Conservation (phyloP, 1,140 invertebrate genomes). For the Choristoneura fumiferana region DNA sequence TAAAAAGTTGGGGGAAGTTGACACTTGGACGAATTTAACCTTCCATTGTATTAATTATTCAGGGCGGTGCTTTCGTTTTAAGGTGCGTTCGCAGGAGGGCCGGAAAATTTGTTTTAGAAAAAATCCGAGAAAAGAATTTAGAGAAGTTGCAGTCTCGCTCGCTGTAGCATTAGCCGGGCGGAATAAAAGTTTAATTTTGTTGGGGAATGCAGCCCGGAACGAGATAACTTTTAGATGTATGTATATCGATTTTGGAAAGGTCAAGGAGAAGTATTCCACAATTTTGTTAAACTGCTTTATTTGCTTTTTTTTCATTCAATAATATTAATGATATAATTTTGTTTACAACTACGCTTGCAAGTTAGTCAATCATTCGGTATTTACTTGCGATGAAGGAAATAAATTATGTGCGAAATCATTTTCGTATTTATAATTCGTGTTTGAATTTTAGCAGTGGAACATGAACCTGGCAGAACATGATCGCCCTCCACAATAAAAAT, state of each 20-base stretch:
- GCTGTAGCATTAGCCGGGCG: slow-evolving; percentile 41
- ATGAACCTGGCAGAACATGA: not conserved
- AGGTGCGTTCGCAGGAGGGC: slow-evolving; percentile 62
- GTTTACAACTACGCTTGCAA: too few relatives aligned
- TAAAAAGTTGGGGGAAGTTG: slow-evolving; percentile 74
- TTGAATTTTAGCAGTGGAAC: not conserved
- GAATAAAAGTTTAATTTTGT: slow-evolving; percentile 68
- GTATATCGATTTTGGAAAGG: slow-evolving; percentile 42
- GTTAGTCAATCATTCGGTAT: too few relatives aligned
- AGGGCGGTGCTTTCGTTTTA: slow-evolving; percentile 68
- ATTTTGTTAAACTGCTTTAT: too few relatives aligned
- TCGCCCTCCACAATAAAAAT: slow-evolving; percentile 6
- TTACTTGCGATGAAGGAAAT: too few relatives aligned
- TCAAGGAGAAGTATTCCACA: too few relatives aligned
- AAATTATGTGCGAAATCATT: too few relatives aligned
- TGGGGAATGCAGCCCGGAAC: slow-evolving; percentile 60
- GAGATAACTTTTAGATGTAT: slow-evolving; percentile 53
- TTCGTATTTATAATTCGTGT: too few relatives aligned
- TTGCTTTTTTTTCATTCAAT: too few relatives aligned
- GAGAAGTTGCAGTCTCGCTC: slow-evolving; percentile 50
- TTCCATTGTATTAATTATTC: slow-evolving; percentile 78
- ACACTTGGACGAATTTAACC: slow-evolving; percentile 75
- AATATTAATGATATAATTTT: too few relatives aligned
- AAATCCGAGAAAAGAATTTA: slow-evolving; percentile 55
- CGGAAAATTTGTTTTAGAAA: slow-evolving; percentile 68